These are phyloP conservation scores for Eurytoma adleriae DNA, from an alignment of 2,888 invertebrate species.

Conservation along the genomic window DNA sequence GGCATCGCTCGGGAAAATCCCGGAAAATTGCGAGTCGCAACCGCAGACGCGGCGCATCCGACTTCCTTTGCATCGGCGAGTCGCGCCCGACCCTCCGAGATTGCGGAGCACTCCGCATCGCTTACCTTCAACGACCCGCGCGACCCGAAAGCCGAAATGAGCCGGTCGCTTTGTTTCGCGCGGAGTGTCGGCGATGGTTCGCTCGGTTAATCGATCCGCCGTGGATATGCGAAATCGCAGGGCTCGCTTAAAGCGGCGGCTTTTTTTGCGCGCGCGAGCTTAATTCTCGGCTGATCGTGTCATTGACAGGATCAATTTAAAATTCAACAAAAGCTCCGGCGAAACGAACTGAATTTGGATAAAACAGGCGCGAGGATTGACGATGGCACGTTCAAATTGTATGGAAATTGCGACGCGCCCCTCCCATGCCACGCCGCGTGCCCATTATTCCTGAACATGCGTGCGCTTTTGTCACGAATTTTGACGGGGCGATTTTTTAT, in stretches of 20 bases:
- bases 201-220: neutral
- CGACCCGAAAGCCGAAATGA: neutral
- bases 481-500: constrained; percentile 38
- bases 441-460: constrained; percentile 23
- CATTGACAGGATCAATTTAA: constrained; percentile 51
- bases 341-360: constrained; percentile 33
- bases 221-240: neutral
- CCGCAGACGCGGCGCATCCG: neutral
- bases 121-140: neutral
- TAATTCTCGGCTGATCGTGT: constrained; percentile 36
- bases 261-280: constrained; percentile 19
- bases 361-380: constrained; percentile 19
- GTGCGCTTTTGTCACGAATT: constrained; percentile 18
- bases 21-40: constrained; percentile 48
- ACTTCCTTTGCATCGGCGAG: neutral
- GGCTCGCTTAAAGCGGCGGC: constrained; percentile 24
- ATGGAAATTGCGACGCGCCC: constrained; percentile 33
- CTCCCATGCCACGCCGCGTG: neutral
- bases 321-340: constrained; percentile 36
- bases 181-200: neutral
- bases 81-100: neutral
- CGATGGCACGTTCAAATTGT: constrained; percentile 27
- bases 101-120: no score
- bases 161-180: neutral
- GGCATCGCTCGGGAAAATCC: constrained; percentile 40